These are phyloP conservation scores for Heliconius hewitsoni DNA, from an alignment of 1,140 invertebrate genomes.

Conservation along the genomic window DNA sequence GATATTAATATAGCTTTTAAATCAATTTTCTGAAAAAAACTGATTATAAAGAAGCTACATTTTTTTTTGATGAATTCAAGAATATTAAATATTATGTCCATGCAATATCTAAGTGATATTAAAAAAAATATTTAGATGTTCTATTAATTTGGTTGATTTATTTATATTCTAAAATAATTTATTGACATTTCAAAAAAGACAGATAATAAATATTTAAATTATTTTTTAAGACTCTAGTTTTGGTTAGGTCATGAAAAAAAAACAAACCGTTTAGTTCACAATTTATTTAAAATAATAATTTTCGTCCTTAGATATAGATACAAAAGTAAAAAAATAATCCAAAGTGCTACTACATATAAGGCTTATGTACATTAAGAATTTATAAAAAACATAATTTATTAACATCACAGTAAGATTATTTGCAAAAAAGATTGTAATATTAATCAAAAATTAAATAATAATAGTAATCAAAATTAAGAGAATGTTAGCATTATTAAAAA, in stretches of 20 bases:
- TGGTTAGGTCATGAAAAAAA: background rate
- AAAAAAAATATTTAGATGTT: background rate
- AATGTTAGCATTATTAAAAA: constrained; percentile 6
- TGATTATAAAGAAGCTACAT: background rate
- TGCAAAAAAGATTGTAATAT: background rate
- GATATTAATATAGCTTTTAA: constrained; percentile 15
- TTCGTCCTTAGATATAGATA: constrained; percentile 38
- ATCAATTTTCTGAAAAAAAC: background rate
- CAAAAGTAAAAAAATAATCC: constrained; percentile 41
- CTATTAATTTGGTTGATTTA: background rate
- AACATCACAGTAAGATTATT: background rate
- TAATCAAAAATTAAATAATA: background rate
- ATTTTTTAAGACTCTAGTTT: background rate
- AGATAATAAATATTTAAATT: background rate
- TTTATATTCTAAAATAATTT: background rate
- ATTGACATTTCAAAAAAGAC: too few relatives aligned
- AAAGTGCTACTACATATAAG: constrained; percentile 42
- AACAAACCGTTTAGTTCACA: background rate
- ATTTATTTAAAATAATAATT: constrained; percentile 19
- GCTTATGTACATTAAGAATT: constrained; percentile 20
- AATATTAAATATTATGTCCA: background rate
- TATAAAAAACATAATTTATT: background rate
- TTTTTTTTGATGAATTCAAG: background rate
- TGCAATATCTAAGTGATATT: background rate
- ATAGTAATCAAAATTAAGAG: background rate